phyloP scores from a whole-genome alignment of 2,888 invertebrate genomes.

The Torymus tubicola region DNA sequence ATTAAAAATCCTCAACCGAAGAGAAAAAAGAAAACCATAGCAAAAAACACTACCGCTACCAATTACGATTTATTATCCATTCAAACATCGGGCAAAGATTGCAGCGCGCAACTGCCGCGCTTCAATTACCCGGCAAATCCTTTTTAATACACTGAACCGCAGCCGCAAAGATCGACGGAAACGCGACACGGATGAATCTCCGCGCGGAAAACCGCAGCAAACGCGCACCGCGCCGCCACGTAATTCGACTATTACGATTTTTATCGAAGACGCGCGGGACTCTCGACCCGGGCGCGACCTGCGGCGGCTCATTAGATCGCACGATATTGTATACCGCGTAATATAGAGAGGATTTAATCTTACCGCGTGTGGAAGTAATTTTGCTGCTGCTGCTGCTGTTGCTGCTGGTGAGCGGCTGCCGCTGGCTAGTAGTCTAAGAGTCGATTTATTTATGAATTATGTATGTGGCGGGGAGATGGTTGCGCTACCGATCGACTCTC shows the following conservation, averaged over 20 bases:
- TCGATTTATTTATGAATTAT: conserved; percentile 43
- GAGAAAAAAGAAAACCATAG: neutral
- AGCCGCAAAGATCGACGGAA: conserved; percentile 41
- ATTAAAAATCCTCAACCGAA: neutral
- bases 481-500: neutral
- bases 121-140: conserved; percentile 39
- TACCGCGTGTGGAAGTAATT: too few relatives aligned
- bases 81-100: neutral
- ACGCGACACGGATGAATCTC: neutral
- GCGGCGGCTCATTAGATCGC: conserved; percentile 47
- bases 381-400: too few relatives aligned
- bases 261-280: neutral
- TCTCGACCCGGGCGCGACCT: conserved; percentile 23
- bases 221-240: conserved; percentile 17
- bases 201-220: conserved; percentile 8
- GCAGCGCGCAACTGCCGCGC: neutral
- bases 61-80: conserved; percentile 21
- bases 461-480: neutral
- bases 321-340: neutral
- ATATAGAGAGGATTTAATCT: conserved; percentile 33
- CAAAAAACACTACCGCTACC: neutral
- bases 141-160: conserved; percentile 2
- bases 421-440: too few relatives aligned
- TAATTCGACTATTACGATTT: conserved; percentile 14
- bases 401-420: too few relatives aligned